These are phyloP conservation scores for Festucalex cinctus DNA, from an alignment of 2,113 vertebrate genomes.

Conservation along the genomic window DNA sequence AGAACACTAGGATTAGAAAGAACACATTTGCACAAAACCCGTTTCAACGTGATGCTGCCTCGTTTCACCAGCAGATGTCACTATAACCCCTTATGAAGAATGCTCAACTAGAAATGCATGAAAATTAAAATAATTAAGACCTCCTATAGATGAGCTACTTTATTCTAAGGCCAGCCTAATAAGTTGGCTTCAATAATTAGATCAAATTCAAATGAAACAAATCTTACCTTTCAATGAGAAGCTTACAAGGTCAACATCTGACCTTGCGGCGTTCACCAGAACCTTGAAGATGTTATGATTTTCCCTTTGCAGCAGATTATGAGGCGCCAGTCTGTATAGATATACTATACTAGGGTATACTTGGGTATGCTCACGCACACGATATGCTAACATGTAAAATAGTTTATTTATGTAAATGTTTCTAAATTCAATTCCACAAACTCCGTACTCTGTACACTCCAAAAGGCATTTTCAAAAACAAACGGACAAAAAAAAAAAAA, in stretches of 20 bases:
- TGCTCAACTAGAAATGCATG: background rate
- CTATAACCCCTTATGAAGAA: background rate
- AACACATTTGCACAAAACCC: no score
- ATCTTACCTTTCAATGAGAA: background rate
- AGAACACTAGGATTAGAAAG: no score
- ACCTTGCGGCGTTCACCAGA: background rate
- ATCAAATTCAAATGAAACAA: background rate
- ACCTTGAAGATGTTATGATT: background rate
- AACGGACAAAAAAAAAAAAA: background rate
- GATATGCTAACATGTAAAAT: conserved; percentile 89
- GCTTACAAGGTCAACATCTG: background rate
- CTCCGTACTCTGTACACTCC: conserved; percentile 98
- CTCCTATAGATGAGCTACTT: no score
- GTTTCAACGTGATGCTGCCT: background rate
- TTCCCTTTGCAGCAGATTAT: background rate
- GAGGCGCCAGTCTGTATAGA: background rate
- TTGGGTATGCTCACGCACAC: conserved; percentile 8
- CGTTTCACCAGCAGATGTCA: background rate
- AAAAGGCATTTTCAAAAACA: conserved; percentile 83
- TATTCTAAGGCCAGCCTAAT: no score
- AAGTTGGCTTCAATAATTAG: background rate
- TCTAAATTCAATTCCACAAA: conserved; percentile 99
- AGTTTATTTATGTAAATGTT: conserved; percentile 99
- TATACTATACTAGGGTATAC: background rate
- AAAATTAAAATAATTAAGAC: background rate